phyloP scores from a whole-genome alignment of 2,797 vertebrate genomes.

The Hypotaenidia okinawae region DNA sequence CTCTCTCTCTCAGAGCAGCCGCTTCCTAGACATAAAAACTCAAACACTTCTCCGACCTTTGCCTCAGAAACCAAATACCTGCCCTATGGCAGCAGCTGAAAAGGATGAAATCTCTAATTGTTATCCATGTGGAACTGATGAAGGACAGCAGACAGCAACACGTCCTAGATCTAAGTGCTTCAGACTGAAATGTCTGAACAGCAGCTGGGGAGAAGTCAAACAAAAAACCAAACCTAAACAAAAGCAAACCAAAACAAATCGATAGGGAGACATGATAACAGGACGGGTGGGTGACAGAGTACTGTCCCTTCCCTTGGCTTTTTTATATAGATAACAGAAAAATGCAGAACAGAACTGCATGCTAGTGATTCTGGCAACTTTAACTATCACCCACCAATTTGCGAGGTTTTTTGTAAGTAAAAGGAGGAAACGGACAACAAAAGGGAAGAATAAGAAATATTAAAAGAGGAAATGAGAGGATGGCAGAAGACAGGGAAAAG shows the following conservation, averaged over 20 bases:
- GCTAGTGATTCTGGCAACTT: neutral
- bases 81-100: neutral
- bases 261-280: neutral
- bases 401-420: neutral
- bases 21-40: neutral
- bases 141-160: neutral
- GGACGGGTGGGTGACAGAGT: neutral
- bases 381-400: neutral
- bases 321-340: neutral
- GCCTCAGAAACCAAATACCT: neutral
- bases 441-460: neutral
- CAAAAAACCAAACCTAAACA: neutral
- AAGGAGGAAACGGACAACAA: neutral
- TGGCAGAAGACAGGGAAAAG: neutral
- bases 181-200: neutral
- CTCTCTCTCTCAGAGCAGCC: neutral
- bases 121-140: neutral
- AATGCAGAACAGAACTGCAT: neutral
- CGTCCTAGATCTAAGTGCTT: neutral
- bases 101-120: neutral
- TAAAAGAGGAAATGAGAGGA: slow-evolving; percentile 12
- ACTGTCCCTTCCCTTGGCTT: neutral
- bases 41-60: neutral
- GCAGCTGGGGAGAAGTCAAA: neutral
- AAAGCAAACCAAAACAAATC: neutral